phyloP scores from a whole-genome alignment of 1,140 invertebrate species.

The Rhyzopertha dominica region DNA sequence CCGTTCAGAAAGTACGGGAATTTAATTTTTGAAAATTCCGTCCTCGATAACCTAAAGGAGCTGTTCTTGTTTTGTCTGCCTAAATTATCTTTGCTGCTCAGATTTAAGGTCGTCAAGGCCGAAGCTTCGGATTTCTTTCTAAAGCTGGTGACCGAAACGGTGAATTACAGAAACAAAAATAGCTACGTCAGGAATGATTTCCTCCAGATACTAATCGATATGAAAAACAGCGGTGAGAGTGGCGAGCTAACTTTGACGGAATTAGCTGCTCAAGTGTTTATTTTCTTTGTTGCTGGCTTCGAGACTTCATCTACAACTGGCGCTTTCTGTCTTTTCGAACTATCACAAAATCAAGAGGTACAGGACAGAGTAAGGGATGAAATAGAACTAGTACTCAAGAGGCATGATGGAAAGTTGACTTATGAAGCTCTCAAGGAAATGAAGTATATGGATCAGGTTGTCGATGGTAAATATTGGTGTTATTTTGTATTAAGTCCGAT shows the following conservation, averaged over 20 bases:
- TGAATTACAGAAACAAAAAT: slow-evolving; percentile 41
- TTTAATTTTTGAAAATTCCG: slow-evolving; percentile 1
- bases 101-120: neutral
- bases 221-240: slow-evolving; percentile 21
- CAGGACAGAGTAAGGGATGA: slow-evolving; percentile 48
- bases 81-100: neutral
- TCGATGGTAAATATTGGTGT: slow-evolving; percentile 42
- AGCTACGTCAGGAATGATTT: slow-evolving; percentile 19
- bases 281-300: slow-evolving; percentile 48
- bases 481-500: too few relatives aligned
- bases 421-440: slow-evolving; percentile 55
- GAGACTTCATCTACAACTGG: slow-evolving; percentile 47
- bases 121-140: slow-evolving; percentile 30
- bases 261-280: too few relatives aligned
- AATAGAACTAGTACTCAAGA: slow-evolving; percentile 43
- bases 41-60: neutral
- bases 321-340: slow-evolving; percentile 46
- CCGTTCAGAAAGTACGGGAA: slow-evolving; percentile 48
- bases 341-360: slow-evolving; percentile 45
- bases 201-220: slow-evolving; percentile 17
- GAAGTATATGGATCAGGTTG: slow-evolving; percentile 34
- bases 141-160: slow-evolving; percentile 38
- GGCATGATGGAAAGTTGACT: slow-evolving; percentile 47
- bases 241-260: too few relatives aligned
- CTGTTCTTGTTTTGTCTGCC: slow-evolving; percentile 4